phyloP scores from a whole-genome alignment of 1,140 invertebrate species.

The Drosophila pandora region DNA sequence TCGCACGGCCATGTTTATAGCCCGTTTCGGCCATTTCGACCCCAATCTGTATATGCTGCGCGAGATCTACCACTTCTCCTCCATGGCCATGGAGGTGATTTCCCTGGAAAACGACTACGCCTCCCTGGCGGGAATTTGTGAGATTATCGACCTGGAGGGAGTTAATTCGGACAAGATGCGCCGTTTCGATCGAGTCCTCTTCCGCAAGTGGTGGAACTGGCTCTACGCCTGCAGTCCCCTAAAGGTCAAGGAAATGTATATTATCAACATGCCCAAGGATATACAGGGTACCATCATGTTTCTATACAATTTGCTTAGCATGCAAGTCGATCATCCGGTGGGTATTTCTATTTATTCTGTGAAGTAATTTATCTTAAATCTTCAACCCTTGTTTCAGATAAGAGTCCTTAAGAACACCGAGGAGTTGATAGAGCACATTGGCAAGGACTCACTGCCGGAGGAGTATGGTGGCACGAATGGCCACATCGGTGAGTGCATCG shows the following conservation, averaged over 20 bases:
- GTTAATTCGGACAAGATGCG: conserved; percentile 84
- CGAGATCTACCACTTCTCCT: conserved; percentile 81
- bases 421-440: conserved; percentile 84
- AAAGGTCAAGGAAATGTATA: conserved; percentile 85
- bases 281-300: conserved; percentile 69
- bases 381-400: conserved; percentile 33
- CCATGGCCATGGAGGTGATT: conserved; percentile 84
- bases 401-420: conserved; percentile 77
- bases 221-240: conserved; percentile 85
- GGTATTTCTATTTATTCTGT: background rate
- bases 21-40: conserved; percentile 84
- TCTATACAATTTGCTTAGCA: conserved; percentile 67
- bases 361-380: background rate
- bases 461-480: conserved; percentile 86
- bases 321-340: conserved; percentile 70
- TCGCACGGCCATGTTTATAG: conserved; percentile 84
- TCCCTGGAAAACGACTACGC: conserved; percentile 84
- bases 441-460: conserved; percentile 84
- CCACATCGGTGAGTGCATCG: conserved; percentile 84
- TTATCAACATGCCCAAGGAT: conserved; percentile 84
- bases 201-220: conserved; percentile 84
- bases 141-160: conserved; percentile 84
- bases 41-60: conserved; percentile 83
- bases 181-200: conserved; percentile 83
- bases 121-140: conserved; percentile 82